Base-by-base conservation (phyloP, 1,140 invertebrate species). In the Microplitis mediator region DNA sequence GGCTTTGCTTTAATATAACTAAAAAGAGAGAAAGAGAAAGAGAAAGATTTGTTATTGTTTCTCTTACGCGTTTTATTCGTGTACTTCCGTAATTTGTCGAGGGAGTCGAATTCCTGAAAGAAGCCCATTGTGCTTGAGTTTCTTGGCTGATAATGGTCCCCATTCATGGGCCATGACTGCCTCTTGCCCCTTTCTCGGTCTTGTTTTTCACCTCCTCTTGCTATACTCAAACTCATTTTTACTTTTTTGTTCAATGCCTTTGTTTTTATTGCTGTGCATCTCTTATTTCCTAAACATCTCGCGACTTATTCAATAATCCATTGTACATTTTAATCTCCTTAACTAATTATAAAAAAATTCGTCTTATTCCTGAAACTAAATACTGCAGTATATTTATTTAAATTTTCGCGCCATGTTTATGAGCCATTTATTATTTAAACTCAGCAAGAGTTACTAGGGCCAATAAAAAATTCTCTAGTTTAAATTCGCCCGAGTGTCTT, bases 81-180 rank as follows among this genome's bases (percentile, higher is more conserved):
- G 76, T 74, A 73, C 66, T 74, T 75, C 72, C 70, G 76, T 74
- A 78, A 81, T 82, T 79, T 79, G 77, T 82, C 75, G 76, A 78
- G 69, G 62, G 72, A 73, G 72, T 80, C 78, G 74, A 78, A 81
- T 81, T 80, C 79, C 80, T 81, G 70, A 82, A 81, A 81, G 78
- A 71, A 54, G 51, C 58, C 77, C 77, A 79, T 82, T 81, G 79
- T 82, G 75, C 23, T 52, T 23, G 35, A 54, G 70, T 60, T 71
- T 72, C 69, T 58, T 65, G 72, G 60, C 51, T 77, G 74, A 82
- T 82, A 81, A 81, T 82, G 79, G 78, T 73, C 75, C 77, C 81
- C 73, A 79, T 81, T 82, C 80, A 81, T 75, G 77, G 71, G 73
- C 45, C 71, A 73, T 76, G 71, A 73, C 63, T 76, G 72, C 62